Evolutionary conservation across 2,888 invertebrate species (phyloP), one percentile per base, ranked within the genome.

Genomic region (Monochamus alternatus): DNA sequence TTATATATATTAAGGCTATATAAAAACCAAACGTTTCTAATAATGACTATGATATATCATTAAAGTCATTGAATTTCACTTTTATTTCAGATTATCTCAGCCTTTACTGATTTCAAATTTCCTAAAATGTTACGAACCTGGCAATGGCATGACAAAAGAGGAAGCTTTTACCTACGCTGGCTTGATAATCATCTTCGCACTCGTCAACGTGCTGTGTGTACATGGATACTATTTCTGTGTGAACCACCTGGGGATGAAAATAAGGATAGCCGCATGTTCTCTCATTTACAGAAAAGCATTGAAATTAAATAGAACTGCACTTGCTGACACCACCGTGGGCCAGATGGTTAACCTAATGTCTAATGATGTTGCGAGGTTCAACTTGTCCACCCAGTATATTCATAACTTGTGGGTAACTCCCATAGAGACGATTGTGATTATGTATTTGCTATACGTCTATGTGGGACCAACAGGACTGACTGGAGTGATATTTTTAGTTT

Each of bases 201-300:
- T 94, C 0, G 85, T 95, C 64, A 94, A 94, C 84, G 93, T 96
- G 32, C 90, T 97, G n/a, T 69, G 67, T 65, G 65, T 79, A 5
- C 98, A 99, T 89, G 97, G 97, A 0, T 97, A 96, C 87, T 97
- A 98, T 94, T 93, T 97, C 92, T 95, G 94, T 12, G 93, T 95
- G 14, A 90, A 95, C 66, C 95, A 96, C 85, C 92, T 95, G 88
- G 97, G 97, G 69, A 95, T 97, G 96, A 94, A 95, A 89, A 91
- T 96, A 87, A 90, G 97, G 12, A 92, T 97, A 0, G 95, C 95
- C 0, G 94, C 95, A 85, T 96, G 96, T 85, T 94, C 96, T 0
- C 90, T 97, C 31, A 93, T 97, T 78, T 97, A 96, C 86, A 92
- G 96, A 86, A 97, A 97, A 80, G 81, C 88, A 4, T 78, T 89